A percentile compares a stretch with the other conserved stretches of the same genome.
Conservation (phyloP, 2,888 invertebrate species). For the Caenorhabditis sp. region DNA sequence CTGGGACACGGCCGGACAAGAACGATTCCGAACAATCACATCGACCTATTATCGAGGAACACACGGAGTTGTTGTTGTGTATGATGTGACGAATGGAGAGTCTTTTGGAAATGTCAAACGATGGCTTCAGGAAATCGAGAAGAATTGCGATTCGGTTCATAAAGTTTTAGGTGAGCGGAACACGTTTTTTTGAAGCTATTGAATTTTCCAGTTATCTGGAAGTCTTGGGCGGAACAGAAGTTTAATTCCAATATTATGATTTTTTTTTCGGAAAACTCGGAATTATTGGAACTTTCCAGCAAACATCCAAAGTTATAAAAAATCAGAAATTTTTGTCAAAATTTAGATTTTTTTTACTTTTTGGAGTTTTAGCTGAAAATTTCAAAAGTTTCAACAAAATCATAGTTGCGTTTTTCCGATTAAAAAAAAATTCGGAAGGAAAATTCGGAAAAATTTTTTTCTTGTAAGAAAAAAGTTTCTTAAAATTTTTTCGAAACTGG, state of each 20-base stretch:
- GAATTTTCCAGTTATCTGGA: too few species aligned
- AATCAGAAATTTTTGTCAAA: too few species aligned
- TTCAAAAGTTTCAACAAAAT: too few species aligned
- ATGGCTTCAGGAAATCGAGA: conserved; percentile 98
- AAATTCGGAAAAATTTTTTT: too few species aligned
- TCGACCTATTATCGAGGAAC: conserved; percentile 99
- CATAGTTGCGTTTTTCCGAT: too few species aligned
- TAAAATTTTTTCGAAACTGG: too few species aligned
- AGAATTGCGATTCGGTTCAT: conserved; percentile 87
- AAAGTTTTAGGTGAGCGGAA: conserved; percentile 64
- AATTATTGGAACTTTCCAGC: too few species aligned
- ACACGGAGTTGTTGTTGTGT: conserved; percentile 98
- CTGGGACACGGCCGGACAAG: conserved; percentile 90
- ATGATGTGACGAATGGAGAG: conserved; percentile 97
- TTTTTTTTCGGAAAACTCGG: not conserved
- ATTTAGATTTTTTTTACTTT: too few species aligned
- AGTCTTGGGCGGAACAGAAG: not conserved
- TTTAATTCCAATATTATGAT: not conserved
- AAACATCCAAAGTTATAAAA: too few species aligned
- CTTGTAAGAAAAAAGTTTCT: too few species aligned
- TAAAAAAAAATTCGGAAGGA: too few species aligned
- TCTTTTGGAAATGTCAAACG: conserved; percentile 98
- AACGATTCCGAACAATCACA: conserved; percentile 95
- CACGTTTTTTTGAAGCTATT: not conserved
- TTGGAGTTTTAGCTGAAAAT: too few species aligned